These are phyloP conservation scores for Formica aserva DNA, from an alignment of 2,888 invertebrate genomes.

Conservation along the genomic window DNA sequence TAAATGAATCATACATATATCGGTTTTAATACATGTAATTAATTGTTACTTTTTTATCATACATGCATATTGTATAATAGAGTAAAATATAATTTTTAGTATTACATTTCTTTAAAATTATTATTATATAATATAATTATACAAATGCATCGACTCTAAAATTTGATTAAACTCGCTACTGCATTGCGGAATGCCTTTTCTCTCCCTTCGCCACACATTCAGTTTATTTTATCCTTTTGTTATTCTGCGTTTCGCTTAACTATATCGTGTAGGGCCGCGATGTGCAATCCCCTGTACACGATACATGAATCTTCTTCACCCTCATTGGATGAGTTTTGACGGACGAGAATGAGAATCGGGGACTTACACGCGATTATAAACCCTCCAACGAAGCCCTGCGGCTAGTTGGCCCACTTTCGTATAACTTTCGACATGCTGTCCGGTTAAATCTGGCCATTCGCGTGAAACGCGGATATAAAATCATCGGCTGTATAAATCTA, in stretches of 20 bases:
- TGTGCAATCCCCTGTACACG: slow-evolving; percentile 61
- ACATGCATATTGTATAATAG: neutral
- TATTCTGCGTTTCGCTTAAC: slow-evolving; percentile 29
- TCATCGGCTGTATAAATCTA: neutral
- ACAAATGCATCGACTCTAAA: slow-evolving; percentile 16
- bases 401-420: slow-evolving; percentile 71
- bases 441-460: slow-evolving; percentile 62
- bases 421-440: slow-evolving; percentile 71
- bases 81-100: neutral
- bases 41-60: neutral
- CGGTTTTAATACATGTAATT: neutral
- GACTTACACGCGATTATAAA: slow-evolving; percentile 73
- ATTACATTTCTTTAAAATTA: neutral
- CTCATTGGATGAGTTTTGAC: slow-evolving; percentile 62
- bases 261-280: neutral
- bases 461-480: slow-evolving; percentile 30
- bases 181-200: slow-evolving; percentile 37
- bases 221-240: slow-evolving; percentile 36
- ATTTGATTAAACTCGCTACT: slow-evolving; percentile 43
- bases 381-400: slow-evolving; percentile 61
- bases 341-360: slow-evolving; percentile 71
- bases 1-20: neutral
- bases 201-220: slow-evolving; percentile 34
- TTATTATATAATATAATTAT: slow-evolving; percentile 16
- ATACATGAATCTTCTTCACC: slow-evolving; percentile 72